Evolutionary conservation across 37 sponge, comb jelly and placozoan species (phyloP).

Genomic region (Tethya wilhelma): DNA sequence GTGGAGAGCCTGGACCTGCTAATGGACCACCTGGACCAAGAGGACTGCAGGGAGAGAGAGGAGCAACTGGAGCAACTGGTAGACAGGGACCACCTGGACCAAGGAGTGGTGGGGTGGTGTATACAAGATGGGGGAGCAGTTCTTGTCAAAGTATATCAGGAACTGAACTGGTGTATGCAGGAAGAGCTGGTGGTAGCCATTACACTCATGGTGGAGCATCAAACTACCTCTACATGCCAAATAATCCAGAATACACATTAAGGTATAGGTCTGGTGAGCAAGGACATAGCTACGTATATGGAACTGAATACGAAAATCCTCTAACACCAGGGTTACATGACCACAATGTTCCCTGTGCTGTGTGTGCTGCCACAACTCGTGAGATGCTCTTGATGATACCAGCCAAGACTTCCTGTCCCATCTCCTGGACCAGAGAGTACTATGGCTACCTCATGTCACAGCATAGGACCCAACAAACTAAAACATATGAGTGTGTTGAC

Average conservation of each 20-base stretch:
- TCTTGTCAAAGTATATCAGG: constrained; percentile 8
- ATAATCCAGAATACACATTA: not conserved
- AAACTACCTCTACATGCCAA: constrained; percentile 22
- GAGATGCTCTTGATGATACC: constrained; percentile 36
- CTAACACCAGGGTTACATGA: not conserved
- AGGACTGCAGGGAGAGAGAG: not conserved
- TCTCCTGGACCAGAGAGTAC: constrained; percentile 48
- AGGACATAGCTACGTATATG: not conserved
- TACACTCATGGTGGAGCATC: not conserved
- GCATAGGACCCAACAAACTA: not conserved
- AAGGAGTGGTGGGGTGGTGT: constrained; percentile 2
- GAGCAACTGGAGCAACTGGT: not conserved
- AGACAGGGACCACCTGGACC: not conserved
- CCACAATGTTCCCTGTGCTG: constrained; percentile 54
- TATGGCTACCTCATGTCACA: constrained; percentile 53
- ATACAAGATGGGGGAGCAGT: not conserved
- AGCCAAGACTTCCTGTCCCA: constrained; percentile 25
- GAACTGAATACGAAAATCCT: constrained; percentile 11
- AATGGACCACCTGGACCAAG: not conserved
- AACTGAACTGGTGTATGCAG: constrained; percentile 5
- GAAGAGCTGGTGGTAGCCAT: constrained; percentile 2
- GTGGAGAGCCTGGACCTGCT: not conserved
- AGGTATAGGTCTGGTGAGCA: not conserved
- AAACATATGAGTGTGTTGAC: constrained; percentile 5
- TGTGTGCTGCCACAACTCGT: constrained; percentile 34